Percentiles rank a stretch among this genome's conserved stretches.
Conservation (phyloP, 2,113 vertebrate species). For the Platycercus adscitus region DNA sequence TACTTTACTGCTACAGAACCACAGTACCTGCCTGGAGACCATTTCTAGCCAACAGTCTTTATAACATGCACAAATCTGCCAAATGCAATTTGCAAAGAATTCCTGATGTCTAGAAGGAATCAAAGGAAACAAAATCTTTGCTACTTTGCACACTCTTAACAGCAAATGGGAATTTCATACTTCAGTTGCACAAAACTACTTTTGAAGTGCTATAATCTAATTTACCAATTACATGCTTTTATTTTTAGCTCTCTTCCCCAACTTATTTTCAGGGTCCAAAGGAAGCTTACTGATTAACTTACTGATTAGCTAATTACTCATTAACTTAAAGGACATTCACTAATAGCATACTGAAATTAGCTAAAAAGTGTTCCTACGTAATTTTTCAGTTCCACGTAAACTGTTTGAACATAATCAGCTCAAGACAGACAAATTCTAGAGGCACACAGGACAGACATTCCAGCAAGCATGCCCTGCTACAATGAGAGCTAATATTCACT, state of each 20-base stretch:
- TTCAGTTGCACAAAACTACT: conserved; percentile 84
- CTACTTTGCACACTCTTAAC: conserved; percentile 77
- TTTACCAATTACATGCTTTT: conserved; percentile 72
- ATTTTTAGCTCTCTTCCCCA: conserved; percentile 47
- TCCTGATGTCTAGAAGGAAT: conserved; percentile 67
- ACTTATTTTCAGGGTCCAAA: conserved; percentile 76
- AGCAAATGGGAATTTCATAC: conserved; percentile 59
- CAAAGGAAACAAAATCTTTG: conserved; percentile 70
- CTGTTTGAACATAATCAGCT: rapidly evolving
- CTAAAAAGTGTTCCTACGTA: background rate
- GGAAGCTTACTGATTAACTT: conserved; percentile 41
- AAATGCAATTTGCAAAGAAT: conserved; percentile 73
- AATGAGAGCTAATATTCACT: background rate
- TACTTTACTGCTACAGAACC: conserved; percentile 97
- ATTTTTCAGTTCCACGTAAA: background rate
- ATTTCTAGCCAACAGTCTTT: conserved; percentile 82
- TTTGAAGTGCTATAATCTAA: conserved; percentile 75
- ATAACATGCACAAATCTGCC: conserved; percentile 75
- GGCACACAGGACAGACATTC: background rate
- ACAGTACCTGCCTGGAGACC: conserved; percentile 95
- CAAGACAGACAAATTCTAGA: background rate
- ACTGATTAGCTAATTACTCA: background rate
- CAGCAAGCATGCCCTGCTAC: background rate
- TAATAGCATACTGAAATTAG: background rate
- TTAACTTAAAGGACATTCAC: background rate